Conservation (phyloP, 2,888 invertebrate species). For the Aelia acuminata region DNA sequence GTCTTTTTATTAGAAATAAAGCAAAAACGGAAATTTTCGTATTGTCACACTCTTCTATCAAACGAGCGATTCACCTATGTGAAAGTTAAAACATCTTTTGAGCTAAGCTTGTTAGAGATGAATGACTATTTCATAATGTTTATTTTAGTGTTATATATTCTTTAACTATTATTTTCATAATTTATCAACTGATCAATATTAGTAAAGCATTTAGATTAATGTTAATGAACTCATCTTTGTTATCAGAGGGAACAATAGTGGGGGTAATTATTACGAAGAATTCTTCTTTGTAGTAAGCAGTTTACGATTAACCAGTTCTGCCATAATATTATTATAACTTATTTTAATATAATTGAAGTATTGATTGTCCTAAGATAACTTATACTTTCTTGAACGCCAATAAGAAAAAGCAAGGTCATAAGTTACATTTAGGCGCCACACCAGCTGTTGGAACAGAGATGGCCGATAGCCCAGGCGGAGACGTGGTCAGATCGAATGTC, state of each 20-base stretch:
- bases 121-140: neutral
- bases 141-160: too few species aligned
- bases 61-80: too few species aligned
- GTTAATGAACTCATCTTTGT: neutral
- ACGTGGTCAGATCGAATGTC: neutral
- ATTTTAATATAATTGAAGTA: neutral
- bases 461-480: slow-evolving; percentile 36
- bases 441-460: slow-evolving; percentile 52
- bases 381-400: neutral
- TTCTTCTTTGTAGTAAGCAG: neutral
- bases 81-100: too few species aligned
- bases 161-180: neutral
- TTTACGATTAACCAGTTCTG: neutral
- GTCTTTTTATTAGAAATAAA: too few species aligned
- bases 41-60: too few species aligned
- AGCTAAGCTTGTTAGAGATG: too few species aligned
- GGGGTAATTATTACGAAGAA: neutral
- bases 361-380: neutral
- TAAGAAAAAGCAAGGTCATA: neutral
- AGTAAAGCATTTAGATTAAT: neutral
- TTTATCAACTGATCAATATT: neutral
- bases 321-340: neutral
- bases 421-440: slow-evolving; percentile 22
- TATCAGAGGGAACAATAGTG: neutral
- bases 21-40: too few species aligned